Conservation (phyloP, 1,140 invertebrate species). For the Drosophila parabipectinata region DNA sequence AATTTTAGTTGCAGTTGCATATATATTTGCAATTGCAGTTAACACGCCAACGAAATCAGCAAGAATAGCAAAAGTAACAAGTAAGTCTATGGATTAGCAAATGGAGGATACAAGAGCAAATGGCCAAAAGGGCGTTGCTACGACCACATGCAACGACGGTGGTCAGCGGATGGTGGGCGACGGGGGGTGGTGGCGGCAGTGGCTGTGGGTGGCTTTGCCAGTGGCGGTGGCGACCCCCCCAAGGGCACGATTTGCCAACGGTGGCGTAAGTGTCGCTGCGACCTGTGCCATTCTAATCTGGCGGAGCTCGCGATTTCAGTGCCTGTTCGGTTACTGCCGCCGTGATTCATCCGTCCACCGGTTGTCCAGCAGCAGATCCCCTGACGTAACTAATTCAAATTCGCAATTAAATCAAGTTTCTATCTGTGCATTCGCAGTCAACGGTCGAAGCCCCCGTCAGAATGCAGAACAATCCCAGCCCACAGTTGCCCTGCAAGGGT, state of each 20-base stretch:
- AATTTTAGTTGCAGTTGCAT: constrained; percentile 26
- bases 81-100: constrained; percentile 34
- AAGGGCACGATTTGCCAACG: constrained; percentile 57
- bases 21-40: constrained; percentile 27
- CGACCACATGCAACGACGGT: constrained; percentile 29
- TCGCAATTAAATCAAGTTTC: constrained; percentile 40
- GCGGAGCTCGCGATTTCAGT: constrained; percentile 41
- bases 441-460: constrained; percentile 22
- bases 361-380: constrained; percentile 32
- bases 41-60: constrained; percentile 16
- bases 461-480: constrained; percentile 82
- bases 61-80: constrained; percentile 18
- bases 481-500: constrained; percentile 93
- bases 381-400: constrained; percentile 64
- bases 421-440: constrained; percentile 30
- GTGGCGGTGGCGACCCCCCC: constrained; percentile 51
- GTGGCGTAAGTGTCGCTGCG: constrained; percentile 63
- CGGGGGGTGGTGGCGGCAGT: constrained; percentile 12
- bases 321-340: constrained; percentile 32
- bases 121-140: constrained; percentile 40
- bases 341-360: constrained; percentile 50
- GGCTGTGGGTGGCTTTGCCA: constrained; percentile 31
- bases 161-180: constrained; percentile 14
- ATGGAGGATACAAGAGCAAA: constrained; percentile 26
- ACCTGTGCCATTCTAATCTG: constrained; percentile 53